Base-by-base conservation (phyloP, 2,888 invertebrate genomes). In the Acrocyrtus sp. region DNA sequence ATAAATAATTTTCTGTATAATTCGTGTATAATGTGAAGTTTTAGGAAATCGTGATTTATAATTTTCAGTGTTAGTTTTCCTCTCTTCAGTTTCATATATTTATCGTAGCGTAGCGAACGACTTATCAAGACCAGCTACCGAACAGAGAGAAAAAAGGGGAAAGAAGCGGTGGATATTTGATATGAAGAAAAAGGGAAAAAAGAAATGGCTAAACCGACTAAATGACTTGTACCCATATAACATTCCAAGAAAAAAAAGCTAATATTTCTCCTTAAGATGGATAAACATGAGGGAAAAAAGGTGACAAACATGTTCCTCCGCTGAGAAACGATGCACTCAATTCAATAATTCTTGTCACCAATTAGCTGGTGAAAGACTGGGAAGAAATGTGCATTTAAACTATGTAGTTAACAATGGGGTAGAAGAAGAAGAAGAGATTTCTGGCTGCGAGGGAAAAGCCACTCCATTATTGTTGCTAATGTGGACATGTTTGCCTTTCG, bases 351-450 rank as follows among this genome's bases (percentile, higher is more conserved):
- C 67, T 48, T 69, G 56, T 39, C 53, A 26, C 56, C 69, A 69
- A 69, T 69, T 69, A 69, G 69, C 69, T 48, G 54, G 54, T 62
- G 61, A 69, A 54, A 69, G 62, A 69, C 43, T 10, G 12, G 12
- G 34, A 34, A 34, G 12, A 34, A 34, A 34, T 34, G n/a, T n/a
- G n/a, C n/a, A n/a, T n/a, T 12, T 12, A 34, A 34, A 34, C n/a
- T n/a, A n/a, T n/a, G 34, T 8, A 5, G 6, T 34, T 34, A 34
- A 34, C 34, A 34, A 34, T 34, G 34, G 12, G 12, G 12, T n/a
- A n/a, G n/a, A n/a, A n/a, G n/a, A n/a, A n/a, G n/a, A n/a, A n/a
- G n/a, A n/a, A n/a, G n/a, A n/a, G n/a, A n/a, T n/a, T n/a, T n/a
- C n/a, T n/a, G n/a, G n/a, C n/a, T 12, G 34, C 34, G 34, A 34